These are phyloP conservation scores for Callinectes sapidus DNA, from an alignment of 2,888 invertebrate genomes.

Conservation along the genomic window DNA sequence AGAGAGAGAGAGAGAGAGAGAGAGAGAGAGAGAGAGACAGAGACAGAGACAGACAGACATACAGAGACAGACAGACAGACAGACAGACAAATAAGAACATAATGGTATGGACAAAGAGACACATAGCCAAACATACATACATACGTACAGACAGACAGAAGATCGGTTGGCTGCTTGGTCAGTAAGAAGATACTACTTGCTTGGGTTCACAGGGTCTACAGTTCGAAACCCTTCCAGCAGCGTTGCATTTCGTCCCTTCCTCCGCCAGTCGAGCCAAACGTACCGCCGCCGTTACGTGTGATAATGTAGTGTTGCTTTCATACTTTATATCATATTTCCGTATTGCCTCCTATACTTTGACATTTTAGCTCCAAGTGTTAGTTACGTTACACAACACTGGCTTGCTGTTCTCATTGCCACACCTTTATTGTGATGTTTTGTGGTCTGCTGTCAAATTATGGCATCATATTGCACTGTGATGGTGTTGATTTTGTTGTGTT, in stretches of 20 bases:
- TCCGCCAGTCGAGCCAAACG: background rate
- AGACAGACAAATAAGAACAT: too few species aligned
- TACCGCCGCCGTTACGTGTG: background rate
- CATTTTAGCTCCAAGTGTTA: background rate
- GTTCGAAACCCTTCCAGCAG: background rate
- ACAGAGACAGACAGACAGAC: background rate
- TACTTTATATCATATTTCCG: background rate
- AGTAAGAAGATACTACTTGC: background rate
- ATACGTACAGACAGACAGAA: too few species aligned
- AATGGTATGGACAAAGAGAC: too few species aligned
- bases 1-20: background rate
- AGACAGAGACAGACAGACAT: background rate
- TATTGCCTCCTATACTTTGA: background rate
- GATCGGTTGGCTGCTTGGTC: background rate
- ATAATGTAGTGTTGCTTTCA: background rate
- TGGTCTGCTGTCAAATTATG: background rate
- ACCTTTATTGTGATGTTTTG: background rate
- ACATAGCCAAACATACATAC: too few species aligned
- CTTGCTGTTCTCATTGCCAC: background rate
- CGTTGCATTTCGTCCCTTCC: background rate
- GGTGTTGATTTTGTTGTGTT: too few species aligned
- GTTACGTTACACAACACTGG: background rate
- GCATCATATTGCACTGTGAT: too few species aligned
- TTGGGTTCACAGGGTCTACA: background rate
- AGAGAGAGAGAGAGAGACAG: background rate